phyloP scores from a whole-genome alignment of 1,140 invertebrate genomes.

The Yoshiicerus persimilis region DNA sequence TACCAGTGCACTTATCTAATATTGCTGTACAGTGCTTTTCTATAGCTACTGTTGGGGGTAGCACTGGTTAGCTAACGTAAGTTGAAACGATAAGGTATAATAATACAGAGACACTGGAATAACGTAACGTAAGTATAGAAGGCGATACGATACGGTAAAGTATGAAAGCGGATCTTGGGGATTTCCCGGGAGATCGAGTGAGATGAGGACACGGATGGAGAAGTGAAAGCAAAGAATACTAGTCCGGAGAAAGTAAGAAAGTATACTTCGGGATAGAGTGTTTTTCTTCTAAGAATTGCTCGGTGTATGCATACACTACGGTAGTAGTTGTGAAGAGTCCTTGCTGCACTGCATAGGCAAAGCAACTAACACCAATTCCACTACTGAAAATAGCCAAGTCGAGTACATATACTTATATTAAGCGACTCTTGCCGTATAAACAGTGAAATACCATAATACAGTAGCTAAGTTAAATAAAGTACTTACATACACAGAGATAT shows the following conservation, averaged over 20 bases:
- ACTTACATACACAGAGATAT: neutral
- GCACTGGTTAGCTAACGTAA: neutral
- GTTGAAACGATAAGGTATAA: neutral
- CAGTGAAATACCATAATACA: neutral
- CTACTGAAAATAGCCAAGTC: neutral
- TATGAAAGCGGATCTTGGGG: constrained; percentile 33
- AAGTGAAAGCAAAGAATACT: constrained; percentile 29
- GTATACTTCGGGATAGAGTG: neutral
- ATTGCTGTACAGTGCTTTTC: neutral
- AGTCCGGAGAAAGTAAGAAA: constrained; percentile 2
- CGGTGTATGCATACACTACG: neutral
- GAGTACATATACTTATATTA: neutral
- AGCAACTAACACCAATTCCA: neutral
- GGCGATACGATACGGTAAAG: constrained; percentile 7
- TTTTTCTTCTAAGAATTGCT: neutral
- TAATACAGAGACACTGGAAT: neutral
- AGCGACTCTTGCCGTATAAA: neutral
- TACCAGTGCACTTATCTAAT: neutral
- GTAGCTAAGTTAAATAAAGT: neutral
- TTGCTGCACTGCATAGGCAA: constrained; percentile 1
- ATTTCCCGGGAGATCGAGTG: constrained; percentile 39
- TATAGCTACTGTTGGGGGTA: neutral
- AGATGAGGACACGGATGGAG: constrained; percentile 41
- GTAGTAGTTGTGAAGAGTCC: neutral
- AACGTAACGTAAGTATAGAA: neutral